A percentile compares a stretch with the other conserved stretches of the same genome.
Evolutionary conservation across 2,797 vertebrate genomes (phyloP).

Genomic region (Threskiornis aethiopicus): DNA sequence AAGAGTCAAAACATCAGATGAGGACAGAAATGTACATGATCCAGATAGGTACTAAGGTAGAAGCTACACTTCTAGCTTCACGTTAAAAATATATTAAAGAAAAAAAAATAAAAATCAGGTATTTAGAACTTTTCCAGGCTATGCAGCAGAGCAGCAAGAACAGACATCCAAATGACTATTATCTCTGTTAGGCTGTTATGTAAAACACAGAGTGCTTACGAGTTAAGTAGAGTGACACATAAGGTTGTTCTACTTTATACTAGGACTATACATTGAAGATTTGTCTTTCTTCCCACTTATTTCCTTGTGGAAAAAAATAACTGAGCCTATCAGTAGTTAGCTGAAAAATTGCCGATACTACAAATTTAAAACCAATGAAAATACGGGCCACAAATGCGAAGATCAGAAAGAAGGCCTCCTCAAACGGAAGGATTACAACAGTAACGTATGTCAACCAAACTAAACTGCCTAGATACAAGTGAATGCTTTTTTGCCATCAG

Average conservation of each 20-base stretch:
- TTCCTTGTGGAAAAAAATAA: neutral
- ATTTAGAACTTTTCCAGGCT: neutral
- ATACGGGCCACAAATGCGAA: neutral
- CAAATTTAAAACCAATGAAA: neutral
- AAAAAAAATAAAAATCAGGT: neutral
- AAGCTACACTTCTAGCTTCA: neutral
- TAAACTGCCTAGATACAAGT: neutral
- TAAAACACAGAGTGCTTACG: neutral
- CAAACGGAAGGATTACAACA: neutral
- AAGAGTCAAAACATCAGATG: neutral
- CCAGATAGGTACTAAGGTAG: neutral
- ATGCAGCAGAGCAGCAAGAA: neutral
- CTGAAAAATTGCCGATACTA: neutral
- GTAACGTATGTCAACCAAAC: fast-evolving
- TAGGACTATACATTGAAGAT: neutral
- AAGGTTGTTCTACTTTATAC: neutral
- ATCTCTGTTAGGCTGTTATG: neutral
- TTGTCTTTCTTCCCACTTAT: neutral
- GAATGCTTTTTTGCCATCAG: neutral
- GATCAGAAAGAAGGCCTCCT: neutral
- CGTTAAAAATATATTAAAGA: neutral
- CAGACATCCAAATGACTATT: neutral
- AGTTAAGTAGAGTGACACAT: neutral
- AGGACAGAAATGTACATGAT: neutral
- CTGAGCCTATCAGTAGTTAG: neutral